Conservation (phyloP, 2,888 invertebrate species). For the Limnephilus marmoratus region DNA sequence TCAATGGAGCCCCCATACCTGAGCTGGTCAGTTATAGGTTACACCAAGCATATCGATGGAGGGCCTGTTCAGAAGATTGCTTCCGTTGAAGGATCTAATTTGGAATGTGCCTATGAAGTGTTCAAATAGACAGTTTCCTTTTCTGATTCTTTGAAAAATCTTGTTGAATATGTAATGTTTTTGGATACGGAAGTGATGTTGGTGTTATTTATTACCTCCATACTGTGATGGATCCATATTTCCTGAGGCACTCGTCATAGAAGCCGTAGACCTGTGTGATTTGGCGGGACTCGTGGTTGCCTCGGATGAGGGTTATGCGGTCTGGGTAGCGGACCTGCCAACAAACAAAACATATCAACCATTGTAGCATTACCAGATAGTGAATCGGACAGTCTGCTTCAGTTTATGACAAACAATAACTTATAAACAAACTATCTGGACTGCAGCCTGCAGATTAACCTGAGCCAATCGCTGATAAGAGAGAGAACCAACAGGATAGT, state of each 20-base stretch:
- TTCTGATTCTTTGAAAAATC: not conserved
- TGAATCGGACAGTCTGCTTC: not conserved
- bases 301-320: slow-evolving; percentile 97
- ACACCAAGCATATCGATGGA: too few species aligned
- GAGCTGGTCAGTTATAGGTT: too few species aligned
- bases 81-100: not conserved
- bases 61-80: too few species aligned
- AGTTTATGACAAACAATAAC: not conserved
- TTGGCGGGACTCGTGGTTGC: slow-evolving; percentile 99
- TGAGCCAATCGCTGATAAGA: too few species aligned
- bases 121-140: not conserved
- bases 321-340: slow-evolving; percentile 97
- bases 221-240: slow-evolving; percentile 98
- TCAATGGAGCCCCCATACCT: too few species aligned
- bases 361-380: not conserved
- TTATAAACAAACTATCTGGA: not conserved
- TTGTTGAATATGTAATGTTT: not conserved
- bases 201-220: slow-evolving; percentile 82
- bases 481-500: too few species aligned
- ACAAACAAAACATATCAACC: not conserved
- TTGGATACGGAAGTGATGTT: not conserved
- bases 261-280: slow-evolving; percentile 99
- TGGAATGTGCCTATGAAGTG: not conserved
- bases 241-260: slow-evolving; percentile 98
- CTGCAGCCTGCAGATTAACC: too few species aligned